A percentile compares a stretch with the other conserved stretches of the same genome.
Conservation (phyloP, 1,140 invertebrate genomes). For the Formica selysi region DNA sequence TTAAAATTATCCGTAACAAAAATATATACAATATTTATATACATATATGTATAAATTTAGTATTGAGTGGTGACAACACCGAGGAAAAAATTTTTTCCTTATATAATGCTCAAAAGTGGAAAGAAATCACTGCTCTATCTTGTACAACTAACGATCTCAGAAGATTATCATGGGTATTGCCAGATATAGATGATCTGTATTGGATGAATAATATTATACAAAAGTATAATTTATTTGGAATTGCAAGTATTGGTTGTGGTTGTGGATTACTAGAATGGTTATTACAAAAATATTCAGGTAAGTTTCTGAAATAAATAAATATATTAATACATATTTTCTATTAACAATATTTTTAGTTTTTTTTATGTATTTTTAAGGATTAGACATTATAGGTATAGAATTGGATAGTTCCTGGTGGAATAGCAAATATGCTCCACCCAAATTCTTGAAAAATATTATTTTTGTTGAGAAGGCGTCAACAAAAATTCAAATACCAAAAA, state of each 20-base stretch:
- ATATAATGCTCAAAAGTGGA: conserved; percentile 76
- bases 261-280: conserved; percentile 88
- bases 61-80: conserved; percentile 66
- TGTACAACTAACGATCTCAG: conserved; percentile 63
- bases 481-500: conserved; percentile 73
- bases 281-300: conserved; percentile 85
- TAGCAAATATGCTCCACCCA: conserved; percentile 87
- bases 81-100: conserved; percentile 75
- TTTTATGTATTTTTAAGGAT: conserved; percentile 78
- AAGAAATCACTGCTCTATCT: conserved; percentile 74
- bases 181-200: conserved; percentile 85
- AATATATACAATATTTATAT: neutral
- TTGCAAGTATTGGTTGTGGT: conserved; percentile 88
- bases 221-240: conserved; percentile 77
- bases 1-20: conserved; percentile 16
- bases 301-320: conserved; percentile 54
- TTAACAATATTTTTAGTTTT: conserved; percentile 2
- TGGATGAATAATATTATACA: conserved; percentile 81
- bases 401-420: conserved; percentile 89
- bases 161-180: conserved; percentile 88
- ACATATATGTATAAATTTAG: neutral
- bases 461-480: conserved; percentile 81
- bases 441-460: conserved; percentile 84
- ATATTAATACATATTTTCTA: neutral
- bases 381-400: conserved; percentile 87